Base-by-base conservation (phyloP, 2,113 vertebrate genomes). In the Tetrax tetrax region DNA sequence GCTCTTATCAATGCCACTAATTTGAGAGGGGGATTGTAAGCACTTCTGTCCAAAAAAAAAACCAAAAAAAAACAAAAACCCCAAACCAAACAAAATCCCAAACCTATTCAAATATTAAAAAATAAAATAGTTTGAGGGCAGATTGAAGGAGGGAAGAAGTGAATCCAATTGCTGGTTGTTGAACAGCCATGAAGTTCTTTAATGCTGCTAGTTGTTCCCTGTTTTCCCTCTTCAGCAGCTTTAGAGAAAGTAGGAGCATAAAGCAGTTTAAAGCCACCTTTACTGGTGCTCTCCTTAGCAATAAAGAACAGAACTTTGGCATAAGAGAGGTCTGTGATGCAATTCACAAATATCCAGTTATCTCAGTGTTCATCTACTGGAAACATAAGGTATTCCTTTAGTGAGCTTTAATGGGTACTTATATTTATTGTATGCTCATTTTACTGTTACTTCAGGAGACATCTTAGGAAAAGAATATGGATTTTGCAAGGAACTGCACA, bases 371-470 rank as follows among this genome's bases (percentile, higher is more conserved):
- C 72, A 93, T 86, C 88, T 81, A 51, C 68, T 83, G 45, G 64
- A 88, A 90, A 83, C 72, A 91, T 64, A 87, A 87, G 45, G 92
- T 83, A 92, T 48, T 63, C 65, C 71, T 94, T 88, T 71, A 90
- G 47, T 29, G 61, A 81, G 56, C 53, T 92, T 95, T 95, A 95
- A 94, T 48, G 54, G 63, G n/a, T 74, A 70, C 79, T 83, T 78
- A 19, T 11, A 91, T 90, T 79, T 94, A 89, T 79, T 82, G 59
- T 83, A 82, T 60, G 56, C 64, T 92, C 25, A 22, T 93, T 93
- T 96, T 90, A 90, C 47, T 82, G 68, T 59, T 95, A 81, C 71
- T 95, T 90, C 76, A 92, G 88, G 75, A 95, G 93, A 95, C 33
- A 80, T 77, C 54, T 92, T 69, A 86, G 28, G 43, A 70, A 70